These are phyloP conservation scores for Nerophis lumbriciformis DNA, from an alignment of 2,113 vertebrate species.

Conservation along the genomic window DNA sequence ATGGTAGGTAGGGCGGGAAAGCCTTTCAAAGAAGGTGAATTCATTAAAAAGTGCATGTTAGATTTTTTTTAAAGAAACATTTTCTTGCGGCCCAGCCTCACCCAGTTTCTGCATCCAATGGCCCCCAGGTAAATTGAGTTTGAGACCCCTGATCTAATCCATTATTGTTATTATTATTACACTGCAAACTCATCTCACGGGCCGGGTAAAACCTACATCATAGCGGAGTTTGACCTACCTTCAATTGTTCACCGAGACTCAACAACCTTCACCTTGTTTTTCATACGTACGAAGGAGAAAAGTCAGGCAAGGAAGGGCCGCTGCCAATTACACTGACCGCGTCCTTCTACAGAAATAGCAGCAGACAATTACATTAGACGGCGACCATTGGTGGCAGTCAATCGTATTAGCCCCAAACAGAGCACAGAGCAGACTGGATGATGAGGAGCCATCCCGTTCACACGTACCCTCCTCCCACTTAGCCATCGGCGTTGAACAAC, in stretches of 20 bases:
- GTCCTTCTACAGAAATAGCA: constrained; percentile 47
- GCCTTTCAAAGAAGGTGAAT: too few relatives aligned
- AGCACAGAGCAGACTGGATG: constrained; percentile 33
- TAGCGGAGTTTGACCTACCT: constrained; percentile 49
- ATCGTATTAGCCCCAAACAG: constrained; percentile 53
- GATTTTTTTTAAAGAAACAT: too few relatives aligned
- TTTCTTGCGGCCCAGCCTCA: too few relatives aligned
- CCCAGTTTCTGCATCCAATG: too few relatives aligned
- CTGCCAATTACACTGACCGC: constrained; percentile 48
- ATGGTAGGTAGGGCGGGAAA: too few relatives aligned
- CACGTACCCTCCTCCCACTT: constrained; percentile 51
- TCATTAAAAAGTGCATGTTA: too few relatives aligned
- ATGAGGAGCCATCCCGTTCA: constrained; percentile 60
- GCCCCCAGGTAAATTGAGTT: too few relatives aligned
- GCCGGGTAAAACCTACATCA: constrained; percentile 16
- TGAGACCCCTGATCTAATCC: too few relatives aligned
- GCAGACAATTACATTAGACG: constrained; percentile 62
- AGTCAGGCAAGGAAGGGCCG: constrained; percentile 41
- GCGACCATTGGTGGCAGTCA: constrained; percentile 57
- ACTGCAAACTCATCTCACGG: too few relatives aligned
- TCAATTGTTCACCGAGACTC: constrained; percentile 1
- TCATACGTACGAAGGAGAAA: constrained; percentile 17
- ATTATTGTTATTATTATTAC: too few relatives aligned
- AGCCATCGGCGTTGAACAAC: constrained; percentile 21
- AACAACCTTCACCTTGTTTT: constrained; percentile 11